These are phyloP conservation scores for Onychomys torridus DNA, from an alignment of 2,797 vertebrate genomes.

Conservation along the genomic window DNA sequence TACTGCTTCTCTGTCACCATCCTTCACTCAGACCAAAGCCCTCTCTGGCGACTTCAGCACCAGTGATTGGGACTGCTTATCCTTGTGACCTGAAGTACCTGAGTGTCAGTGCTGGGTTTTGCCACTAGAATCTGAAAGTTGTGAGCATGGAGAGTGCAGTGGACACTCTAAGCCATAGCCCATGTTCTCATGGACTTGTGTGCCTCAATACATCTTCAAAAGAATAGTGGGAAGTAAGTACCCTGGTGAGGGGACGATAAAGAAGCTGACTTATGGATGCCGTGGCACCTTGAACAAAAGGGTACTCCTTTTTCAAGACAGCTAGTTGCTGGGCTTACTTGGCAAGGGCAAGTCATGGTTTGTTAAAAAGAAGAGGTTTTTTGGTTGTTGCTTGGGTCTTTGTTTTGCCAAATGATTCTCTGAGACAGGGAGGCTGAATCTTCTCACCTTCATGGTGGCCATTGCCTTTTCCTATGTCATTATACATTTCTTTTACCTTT, in stretches of 20 bases:
- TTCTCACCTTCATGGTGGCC: not conserved
- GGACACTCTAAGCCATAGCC: not conserved
- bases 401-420: not conserved
- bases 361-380: not conserved
- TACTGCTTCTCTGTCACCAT: not conserved
- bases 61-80: not conserved
- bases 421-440: not conserved
- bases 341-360: not conserved
- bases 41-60: not conserved
- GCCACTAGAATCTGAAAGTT: not conserved
- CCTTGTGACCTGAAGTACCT: constrained; percentile 18
- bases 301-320: not conserved
- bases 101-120: not conserved
- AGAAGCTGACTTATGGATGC: not conserved
- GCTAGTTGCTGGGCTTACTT: not conserved
- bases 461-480: constrained; percentile 31
- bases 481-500: constrained; percentile 15
- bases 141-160: not conserved
- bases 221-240: not conserved
- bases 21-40: not conserved
- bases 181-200: not conserved
- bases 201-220: not conserved
- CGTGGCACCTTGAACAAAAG: not conserved
- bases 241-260: not conserved
- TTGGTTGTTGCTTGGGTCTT: not conserved